These are phyloP conservation scores for Volucella zonaria DNA, from an alignment of 2,888 invertebrate genomes.

Conservation along the genomic window DNA sequence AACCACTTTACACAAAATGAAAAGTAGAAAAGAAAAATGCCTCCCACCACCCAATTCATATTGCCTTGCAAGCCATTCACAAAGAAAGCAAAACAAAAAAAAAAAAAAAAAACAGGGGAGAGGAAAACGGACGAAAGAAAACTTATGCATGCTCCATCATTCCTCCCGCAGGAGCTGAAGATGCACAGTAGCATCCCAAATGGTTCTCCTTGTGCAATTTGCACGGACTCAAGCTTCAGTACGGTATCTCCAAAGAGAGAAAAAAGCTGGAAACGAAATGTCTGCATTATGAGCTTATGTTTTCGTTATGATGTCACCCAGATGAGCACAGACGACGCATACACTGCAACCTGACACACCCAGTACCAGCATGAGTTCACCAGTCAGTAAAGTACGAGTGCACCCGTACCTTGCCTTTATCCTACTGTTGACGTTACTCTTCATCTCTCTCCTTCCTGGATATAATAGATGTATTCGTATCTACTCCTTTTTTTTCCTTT, in stretches of 20 bases:
- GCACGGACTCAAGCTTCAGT: slow-evolving; percentile 32
- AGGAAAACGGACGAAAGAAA: slow-evolving; percentile 2
- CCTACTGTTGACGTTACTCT: slow-evolving; percentile 11
- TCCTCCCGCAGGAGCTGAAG: slow-evolving; percentile 6
- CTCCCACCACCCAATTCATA: slow-evolving; percentile 40
- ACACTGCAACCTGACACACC: slow-evolving; percentile 61
- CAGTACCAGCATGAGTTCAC: slow-evolving; percentile 6
- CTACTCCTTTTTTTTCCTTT: slow-evolving; percentile 26
- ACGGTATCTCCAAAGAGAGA: slow-evolving; percentile 28
- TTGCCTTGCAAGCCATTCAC: not conserved
- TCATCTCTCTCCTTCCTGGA: too few species aligned
- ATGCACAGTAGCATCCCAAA: slow-evolving; percentile 18
- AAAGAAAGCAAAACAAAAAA: slow-evolving; percentile 15
- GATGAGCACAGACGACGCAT: slow-evolving; percentile 41
- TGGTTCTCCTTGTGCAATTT: slow-evolving; percentile 62
- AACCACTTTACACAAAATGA: slow-evolving; percentile 38
- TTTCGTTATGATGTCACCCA: slow-evolving; percentile 72
- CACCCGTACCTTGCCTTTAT: slow-evolving; percentile 5
- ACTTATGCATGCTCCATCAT: slow-evolving; percentile 10
- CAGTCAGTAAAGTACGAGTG: too few species aligned
- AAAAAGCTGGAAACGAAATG: slow-evolving; percentile 65
- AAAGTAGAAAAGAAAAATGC: not conserved
- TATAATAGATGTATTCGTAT: not conserved
- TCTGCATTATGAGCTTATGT: slow-evolving; percentile 73
- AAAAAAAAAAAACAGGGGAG: not conserved